Conservation (phyloP, 2,113 vertebrate genomes). For the Planiliza haematocheilus region DNA sequence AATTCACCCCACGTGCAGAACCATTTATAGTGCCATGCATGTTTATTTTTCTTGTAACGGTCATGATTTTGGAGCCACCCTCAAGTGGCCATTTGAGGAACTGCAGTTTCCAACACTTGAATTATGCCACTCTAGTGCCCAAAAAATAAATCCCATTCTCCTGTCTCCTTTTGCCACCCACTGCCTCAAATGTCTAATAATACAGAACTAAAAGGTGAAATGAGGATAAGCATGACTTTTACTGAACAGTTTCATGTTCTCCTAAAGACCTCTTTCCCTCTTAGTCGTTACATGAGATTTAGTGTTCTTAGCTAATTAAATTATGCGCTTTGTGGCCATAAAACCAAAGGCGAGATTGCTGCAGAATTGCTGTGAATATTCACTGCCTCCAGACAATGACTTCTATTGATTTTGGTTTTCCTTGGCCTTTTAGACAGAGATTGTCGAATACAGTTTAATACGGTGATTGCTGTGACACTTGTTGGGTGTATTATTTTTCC, state of each 20-base stretch:
- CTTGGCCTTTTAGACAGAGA: slow-evolving; percentile 21
- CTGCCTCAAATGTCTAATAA: background rate
- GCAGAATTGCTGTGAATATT: background rate
- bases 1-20: too few species aligned
- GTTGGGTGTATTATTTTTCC: background rate
- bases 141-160: background rate
- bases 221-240: slow-evolving; percentile 20
- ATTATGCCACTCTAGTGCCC: too few species aligned
- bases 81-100: too few species aligned
- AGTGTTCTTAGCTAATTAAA: slow-evolving; percentile 13
- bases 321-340: slow-evolving; percentile 5
- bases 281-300: background rate
- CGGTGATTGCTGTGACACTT: slow-evolving; percentile 4
- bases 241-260: background rate
- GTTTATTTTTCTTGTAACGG: too few species aligned
- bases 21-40: too few species aligned
- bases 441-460: slow-evolving; percentile 1
- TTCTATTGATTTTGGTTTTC: slow-evolving; percentile 19
- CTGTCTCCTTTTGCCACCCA: background rate
- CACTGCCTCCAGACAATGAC: slow-evolving; percentile 3
- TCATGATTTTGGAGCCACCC: too few species aligned
- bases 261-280: slow-evolving; percentile 4
- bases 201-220: slow-evolving; percentile 2
- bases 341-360: slow-evolving; percentile 7
- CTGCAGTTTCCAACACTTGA: too few species aligned